These are phyloP conservation scores for Glaucidium brasilianum DNA, from an alignment of 2,113 vertebrate species.

Conservation along the genomic window DNA sequence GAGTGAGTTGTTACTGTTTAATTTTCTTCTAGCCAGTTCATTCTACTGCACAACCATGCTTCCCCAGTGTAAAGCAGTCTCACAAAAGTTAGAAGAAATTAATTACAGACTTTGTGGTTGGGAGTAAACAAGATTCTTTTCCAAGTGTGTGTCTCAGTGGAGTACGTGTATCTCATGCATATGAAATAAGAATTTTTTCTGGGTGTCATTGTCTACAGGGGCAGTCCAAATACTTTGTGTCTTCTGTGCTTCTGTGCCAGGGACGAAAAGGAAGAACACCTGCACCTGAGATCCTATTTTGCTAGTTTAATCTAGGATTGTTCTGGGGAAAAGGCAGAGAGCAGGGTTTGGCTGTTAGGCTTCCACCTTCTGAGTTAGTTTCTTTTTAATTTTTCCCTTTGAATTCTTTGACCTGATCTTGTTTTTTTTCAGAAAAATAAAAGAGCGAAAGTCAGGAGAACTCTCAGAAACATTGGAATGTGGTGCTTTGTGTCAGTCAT, in stretches of 20 bases:
- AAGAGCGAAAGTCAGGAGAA: not conserved
- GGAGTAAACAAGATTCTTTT: conserved; percentile 34
- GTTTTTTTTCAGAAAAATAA: not conserved
- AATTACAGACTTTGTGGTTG: not conserved
- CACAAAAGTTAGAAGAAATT: not conserved
- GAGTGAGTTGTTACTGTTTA: not conserved
- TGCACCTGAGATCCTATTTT: not conserved
- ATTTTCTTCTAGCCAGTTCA: not conserved
- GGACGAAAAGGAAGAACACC: not conserved
- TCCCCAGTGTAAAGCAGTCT: not conserved
- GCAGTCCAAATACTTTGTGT: not conserved
- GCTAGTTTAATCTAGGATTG: not conserved
- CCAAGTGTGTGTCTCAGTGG: not conserved
- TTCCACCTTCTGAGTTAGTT: not conserved
- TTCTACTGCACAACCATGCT: not conserved
- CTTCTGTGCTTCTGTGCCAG: not conserved
- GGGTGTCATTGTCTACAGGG: not conserved
- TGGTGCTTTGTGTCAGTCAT: not conserved
- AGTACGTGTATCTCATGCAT: not conserved
- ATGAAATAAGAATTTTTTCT: not conserved
- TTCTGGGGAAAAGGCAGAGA: not conserved
- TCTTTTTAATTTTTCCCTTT: not conserved
- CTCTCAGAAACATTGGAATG: not conserved
- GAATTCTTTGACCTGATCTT: not conserved
- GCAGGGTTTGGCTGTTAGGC: not conserved